A percentile compares a stretch with the other conserved stretches of the same genome.
Evolutionary conservation across 2,888 invertebrate genomes (phyloP).

Genomic region (Meliscaeva auricollis): DNA sequence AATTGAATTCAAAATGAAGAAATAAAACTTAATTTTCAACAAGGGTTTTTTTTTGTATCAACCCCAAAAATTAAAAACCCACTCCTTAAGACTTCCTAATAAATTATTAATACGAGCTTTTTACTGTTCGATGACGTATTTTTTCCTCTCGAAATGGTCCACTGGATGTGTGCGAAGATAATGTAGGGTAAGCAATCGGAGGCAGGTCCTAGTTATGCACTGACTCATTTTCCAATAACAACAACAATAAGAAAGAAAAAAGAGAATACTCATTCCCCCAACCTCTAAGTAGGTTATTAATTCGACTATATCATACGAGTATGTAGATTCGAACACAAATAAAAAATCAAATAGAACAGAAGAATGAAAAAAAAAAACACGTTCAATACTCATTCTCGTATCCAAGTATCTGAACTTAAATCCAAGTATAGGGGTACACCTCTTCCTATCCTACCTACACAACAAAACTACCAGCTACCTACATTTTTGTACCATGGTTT

Average conservation of each 20-base stretch:
- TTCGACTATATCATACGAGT: neutral
- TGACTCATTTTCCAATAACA: slow-evolving; percentile 24
- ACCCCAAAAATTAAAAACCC: neutral
- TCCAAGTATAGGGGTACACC: slow-evolving; percentile 20
- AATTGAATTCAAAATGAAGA: no score
- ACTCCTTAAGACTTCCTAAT: neutral
- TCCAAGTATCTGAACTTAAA: slow-evolving; percentile 10
- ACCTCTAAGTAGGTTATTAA: slow-evolving; percentile 32
- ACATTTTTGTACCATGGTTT: no score
- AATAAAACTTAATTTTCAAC: no score
- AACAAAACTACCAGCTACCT: no score
- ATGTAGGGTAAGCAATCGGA: neutral
- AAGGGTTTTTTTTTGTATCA: no score
- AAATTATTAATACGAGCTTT: slow-evolving; percentile 10
- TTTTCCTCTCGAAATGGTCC: neutral
- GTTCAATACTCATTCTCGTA: neutral
- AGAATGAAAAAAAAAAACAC: neutral
- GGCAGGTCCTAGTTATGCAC: slow-evolving; percentile 7
- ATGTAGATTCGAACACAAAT: slow-evolving; percentile 13
- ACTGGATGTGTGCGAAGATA: neutral
- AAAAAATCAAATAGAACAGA: neutral
- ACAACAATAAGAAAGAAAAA: neutral
- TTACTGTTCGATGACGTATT: slow-evolving; percentile 2
- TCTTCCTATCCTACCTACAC: neutral
- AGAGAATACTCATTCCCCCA: neutral